Base-by-base conservation (phyloP, 2,888 invertebrate genomes). In the Lasioglossum vierecki region DNA sequence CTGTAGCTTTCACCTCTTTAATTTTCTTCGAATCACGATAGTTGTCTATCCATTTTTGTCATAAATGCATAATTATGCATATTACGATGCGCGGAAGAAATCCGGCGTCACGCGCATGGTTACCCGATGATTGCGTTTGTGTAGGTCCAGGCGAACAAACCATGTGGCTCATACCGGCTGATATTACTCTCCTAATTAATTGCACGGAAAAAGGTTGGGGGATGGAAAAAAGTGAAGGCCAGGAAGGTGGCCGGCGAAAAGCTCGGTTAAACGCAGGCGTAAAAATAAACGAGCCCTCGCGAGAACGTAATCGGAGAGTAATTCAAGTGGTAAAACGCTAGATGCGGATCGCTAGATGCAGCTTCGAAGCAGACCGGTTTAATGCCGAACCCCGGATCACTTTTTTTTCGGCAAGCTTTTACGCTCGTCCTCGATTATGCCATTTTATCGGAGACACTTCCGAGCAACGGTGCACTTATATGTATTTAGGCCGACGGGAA, bases 171-270 rank as follows among this genome's bases (percentile, higher is more conserved):
- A 74, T 83, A 85, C 79, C 83, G 80, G 82, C 71, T 71, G 89
- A 89, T 88, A 88, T 89, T 89, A 86, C 87, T 84, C 83, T 76
- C 73, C 81, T 88, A 88, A 89, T 90, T 89, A 90, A 90, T 90
- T 87, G 83, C 84, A 71, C 66, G 81, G 76, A 70, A 77, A 73
- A 72, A 22, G 22, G 35, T 49, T 8, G 41, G 71, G n/a, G 79
- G 8, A n/a, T 11, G 71, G 82, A 77, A 80, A 76, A 22, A 68
- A 1, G 22, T 72, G 46, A 78, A 35, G 63, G 76, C 71, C 39
- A 76, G 88, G 84, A 87, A 87, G 80, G 74, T 53, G 77, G 79
- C 68, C 53, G 66, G 73, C 77, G 82, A 72, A 78, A 80, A 83
- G 74, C 46, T 77, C 57, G 72, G 72, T 78, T 79, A 77, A 82